phyloP scores from a whole-genome alignment of 2,888 invertebrate species.

The Mantis religiosa region DNA sequence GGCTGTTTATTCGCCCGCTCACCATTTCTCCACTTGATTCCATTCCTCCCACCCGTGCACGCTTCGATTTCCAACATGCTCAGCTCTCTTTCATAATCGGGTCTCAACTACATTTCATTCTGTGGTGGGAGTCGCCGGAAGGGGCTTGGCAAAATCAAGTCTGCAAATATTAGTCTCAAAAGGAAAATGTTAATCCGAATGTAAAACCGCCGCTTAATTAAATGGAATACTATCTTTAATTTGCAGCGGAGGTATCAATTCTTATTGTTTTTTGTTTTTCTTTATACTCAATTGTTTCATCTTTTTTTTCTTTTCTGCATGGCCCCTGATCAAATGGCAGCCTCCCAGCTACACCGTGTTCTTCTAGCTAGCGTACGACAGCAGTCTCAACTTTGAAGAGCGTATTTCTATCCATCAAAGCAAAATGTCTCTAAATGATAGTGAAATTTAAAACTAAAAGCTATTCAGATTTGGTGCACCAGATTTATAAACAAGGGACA shows the following conservation, averaged over 20 bases:
- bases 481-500: too few relatives aligned
- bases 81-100: background rate
- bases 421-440: too few relatives aligned
- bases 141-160: background rate
- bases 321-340: too few relatives aligned
- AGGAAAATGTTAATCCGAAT: background rate
- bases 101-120: background rate
- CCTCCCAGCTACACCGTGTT: too few relatives aligned
- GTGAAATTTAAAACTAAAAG: too few relatives aligned
- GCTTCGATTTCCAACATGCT: background rate
- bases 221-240: background rate
- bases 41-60: background rate
- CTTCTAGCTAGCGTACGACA: too few relatives aligned
- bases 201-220: background rate
- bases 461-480: too few relatives aligned
- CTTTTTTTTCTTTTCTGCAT: too few relatives aligned
- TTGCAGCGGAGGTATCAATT: background rate
- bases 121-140: background rate
- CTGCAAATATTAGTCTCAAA: background rate
- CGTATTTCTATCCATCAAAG: too few relatives aligned
- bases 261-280: background rate
- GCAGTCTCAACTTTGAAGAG: too few relatives aligned
- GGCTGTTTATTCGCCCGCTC: conserved; percentile 8
- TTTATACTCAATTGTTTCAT: too few relatives aligned
- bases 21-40: background rate